Percentiles rank a stretch among this genome's conserved stretches.
Conservation (phyloP, 2,888 invertebrate species). For the Oligia strigilis region DNA sequence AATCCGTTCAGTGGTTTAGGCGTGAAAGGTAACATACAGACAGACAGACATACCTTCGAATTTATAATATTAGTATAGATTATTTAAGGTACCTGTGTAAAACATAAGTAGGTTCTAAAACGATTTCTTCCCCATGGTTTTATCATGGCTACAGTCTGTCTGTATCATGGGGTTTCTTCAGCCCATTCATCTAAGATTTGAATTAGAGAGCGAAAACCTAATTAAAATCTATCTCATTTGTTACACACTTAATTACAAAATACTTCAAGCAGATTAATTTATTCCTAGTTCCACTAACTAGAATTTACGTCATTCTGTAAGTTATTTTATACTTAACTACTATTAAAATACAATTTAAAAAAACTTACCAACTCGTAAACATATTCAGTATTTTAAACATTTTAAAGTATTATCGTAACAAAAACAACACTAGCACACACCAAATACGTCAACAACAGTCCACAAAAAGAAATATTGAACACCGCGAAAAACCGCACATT, state of each 20-base stretch:
- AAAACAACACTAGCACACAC: slow-evolving; percentile 61
- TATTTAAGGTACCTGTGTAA: no score
- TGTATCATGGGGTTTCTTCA: background rate
- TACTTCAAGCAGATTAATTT: background rate
- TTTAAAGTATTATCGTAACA: slow-evolving; percentile 8
- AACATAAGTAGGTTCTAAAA: background rate
- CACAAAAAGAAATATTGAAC: slow-evolving; percentile 39
- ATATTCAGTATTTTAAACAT: slow-evolving; percentile 27
- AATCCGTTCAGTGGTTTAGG: no score
- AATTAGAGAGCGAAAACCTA: background rate
- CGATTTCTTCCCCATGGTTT: background rate
- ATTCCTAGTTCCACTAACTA: no score
- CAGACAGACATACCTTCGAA: no score
- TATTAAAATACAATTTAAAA: background rate
- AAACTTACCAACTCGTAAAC: slow-evolving; percentile 67
- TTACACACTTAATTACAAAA: background rate
- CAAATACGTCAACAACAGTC: slow-evolving; percentile 34
- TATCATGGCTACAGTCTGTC: no score
- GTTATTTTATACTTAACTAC: background rate
- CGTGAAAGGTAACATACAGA: no score
- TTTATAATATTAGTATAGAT: no score
- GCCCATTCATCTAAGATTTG: background rate
- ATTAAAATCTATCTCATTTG: background rate
- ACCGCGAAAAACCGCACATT: slow-evolving; percentile 31
- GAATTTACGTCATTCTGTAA: background rate